A percentile compares a stretch with the other conserved stretches of the same genome.
These are phyloP conservation scores for honey bee (Apis mellifera) DNA, from an alignment of 1,140 invertebrate genomes.

Conservation along the genomic window Amel_HAv3.1 CM009945.2:7708001-7708500, in stretches of 20 bases:
- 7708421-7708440: neutral
- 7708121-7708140: slow-evolving; percentile 36
- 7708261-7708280: neutral
- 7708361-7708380: slow-evolving; percentile 50
- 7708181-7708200: slow-evolving; percentile 72
- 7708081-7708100: neutral
- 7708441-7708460: neutral
- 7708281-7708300: slow-evolving; percentile 14
- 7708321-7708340: slow-evolving; percentile 37
- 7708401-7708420: slow-evolving; percentile 14
- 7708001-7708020: too few relatives aligned
- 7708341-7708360: slow-evolving; percentile 59
- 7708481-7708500: neutral
- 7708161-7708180: slow-evolving; percentile 77
- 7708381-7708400: slow-evolving; percentile 49
- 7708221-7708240: slow-evolving; percentile 36
- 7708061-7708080: neutral
- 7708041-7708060: neutral
- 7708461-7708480: neutral
- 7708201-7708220: slow-evolving; percentile 60
- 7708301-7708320: slow-evolving; percentile 53
- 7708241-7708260: neutral
- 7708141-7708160: slow-evolving; percentile 63
- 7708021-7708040: neutral
- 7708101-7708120: slow-evolving; percentile 8